Evolutionary conservation across 2,888 invertebrate genomes (phyloP), one percentile per base, ranked within the genome.

Genomic region (Bellardia pandia): DNA sequence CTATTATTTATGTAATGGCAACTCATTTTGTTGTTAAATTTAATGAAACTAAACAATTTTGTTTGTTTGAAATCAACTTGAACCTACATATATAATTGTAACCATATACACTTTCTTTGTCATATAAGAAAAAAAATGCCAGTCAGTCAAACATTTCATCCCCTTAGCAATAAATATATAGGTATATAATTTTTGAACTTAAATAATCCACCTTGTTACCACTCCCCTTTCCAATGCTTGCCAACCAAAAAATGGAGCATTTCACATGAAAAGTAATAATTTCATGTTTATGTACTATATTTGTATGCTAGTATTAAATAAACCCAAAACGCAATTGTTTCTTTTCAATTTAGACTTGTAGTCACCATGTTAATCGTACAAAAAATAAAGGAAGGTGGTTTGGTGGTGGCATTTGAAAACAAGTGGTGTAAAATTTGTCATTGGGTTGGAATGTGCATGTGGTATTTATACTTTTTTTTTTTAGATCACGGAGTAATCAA

Each of bases 21-120:
- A 72, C 71, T 40, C 56, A 72, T 56, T 40, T 48, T 68, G 16
- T 68, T 68, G 40, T 42, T 62, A 9, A n/a, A n/a, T 51, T 51
- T 56, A 56, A 56, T 56, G 23, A 48, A 42, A 16, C 68, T 14
- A 68, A 68, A 42, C 23, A 33, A 11, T 23, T 16, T 9, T 5
- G 14, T 48, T 68, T 45, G 16, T 51, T 51, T 51, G 45, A 45
- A 48, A 45, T 30, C 66, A n/a, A 66, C 33, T 40, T 30, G 40
- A 60, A 23, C 40, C n/a, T 6, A n/a, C n/a, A 51, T 14, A 14
- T n/a, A 51, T 5, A 51, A 51, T 51, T 51, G 51, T 51, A 51
- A 5, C 51, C n/a, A n/a, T n/a, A 14, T 51, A n/a, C n/a, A 51
- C n/a, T 51, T 51, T 51, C 51, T 51, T 51, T 51, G 51, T 51